phyloP scores from a whole-genome alignment of 2,888 invertebrate genomes.

The Gari tellinella region DNA sequence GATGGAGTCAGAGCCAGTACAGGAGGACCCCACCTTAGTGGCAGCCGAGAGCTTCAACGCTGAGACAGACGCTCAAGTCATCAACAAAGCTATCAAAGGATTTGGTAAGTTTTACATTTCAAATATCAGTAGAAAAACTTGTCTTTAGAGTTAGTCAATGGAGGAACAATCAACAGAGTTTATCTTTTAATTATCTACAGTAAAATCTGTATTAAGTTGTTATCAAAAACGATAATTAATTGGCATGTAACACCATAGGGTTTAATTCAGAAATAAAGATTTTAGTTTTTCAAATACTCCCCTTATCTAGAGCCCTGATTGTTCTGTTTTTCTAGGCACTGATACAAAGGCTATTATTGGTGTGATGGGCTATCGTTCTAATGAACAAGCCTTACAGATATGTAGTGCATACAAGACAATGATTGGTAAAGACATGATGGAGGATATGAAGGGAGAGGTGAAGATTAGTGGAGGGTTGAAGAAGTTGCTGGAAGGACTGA shows the following conservation, averaged over 20 bases:
- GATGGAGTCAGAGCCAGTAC: constrained; percentile 64
- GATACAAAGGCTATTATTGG: constrained; percentile 83
- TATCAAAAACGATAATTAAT: too few species aligned
- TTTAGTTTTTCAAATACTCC: too few species aligned
- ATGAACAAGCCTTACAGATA: constrained; percentile 81
- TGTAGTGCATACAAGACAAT: constrained; percentile 81
- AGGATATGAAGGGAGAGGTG: constrained; percentile 81
- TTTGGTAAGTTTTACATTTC: constrained; percentile 83
- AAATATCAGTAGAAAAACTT: too few species aligned
- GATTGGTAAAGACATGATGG: constrained; percentile 84
- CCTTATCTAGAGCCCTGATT: too few species aligned
- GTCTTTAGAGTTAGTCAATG: too few species aligned
- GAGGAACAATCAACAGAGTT: too few species aligned
- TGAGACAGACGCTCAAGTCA: constrained; percentile 82
- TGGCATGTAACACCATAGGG: too few species aligned
- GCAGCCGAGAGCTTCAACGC: constrained; percentile 82
- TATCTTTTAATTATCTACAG: too few species aligned
- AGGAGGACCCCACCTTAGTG: constrained; percentile 84
- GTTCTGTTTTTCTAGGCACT: constrained; percentile 77
- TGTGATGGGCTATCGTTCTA: constrained; percentile 80
- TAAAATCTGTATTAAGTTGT: too few species aligned
- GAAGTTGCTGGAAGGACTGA: constrained; percentile 78
- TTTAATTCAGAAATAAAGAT: too few species aligned
- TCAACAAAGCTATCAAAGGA: constrained; percentile 85
- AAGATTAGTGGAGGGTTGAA: constrained; percentile 82